Base-by-base conservation (phyloP, 2,888 invertebrate species). In the Drosophila mayaguana region DNA sequence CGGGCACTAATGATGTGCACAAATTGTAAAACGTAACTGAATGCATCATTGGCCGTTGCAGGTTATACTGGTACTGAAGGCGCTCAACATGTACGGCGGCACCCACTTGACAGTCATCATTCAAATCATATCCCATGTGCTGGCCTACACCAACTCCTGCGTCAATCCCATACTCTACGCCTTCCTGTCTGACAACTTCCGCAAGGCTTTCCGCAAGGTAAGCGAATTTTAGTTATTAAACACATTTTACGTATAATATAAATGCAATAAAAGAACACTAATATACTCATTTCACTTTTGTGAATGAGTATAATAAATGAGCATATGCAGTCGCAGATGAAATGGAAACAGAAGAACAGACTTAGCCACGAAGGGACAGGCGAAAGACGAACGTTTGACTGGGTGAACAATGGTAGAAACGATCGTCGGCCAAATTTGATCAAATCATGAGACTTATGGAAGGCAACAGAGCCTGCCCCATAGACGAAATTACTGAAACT, bases 111-210 rank as follows among this genome's bases (percentile, higher is more conserved):
- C 95, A 59, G 96, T 97, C 88, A 95, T 96, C 72, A 94, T 96
- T 32, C 97, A 97, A 93, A 96, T 97, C 74, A 94, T 95, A 57
- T 95, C 96, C 1, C 97, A 97, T 88, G 96, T 96, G 25, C 93
- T 97, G 69, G 98, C 98, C 20, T 98, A 98, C 93, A 97, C 96
- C 94, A 98, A 98, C 94, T 97, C 97, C 89, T 98, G 98, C 92
- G 96, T 98, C 88, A 98, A 98, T 93, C 98, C 98, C 0, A 96
- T 98, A 81, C 95, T 98, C 56, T 98, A 98, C 93, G 98, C 98
- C 5, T 97, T 98, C 93, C 94, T 98, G 57, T 98, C 98, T 2
- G 98, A 98, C 89, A 98, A 98, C 93, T 98, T 98, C 93, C 95
- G 98, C 83, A 96, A 97, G 91, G 98, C 97, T 25, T 98, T 98